Percentiles rank a stretch among this genome's conserved stretches.
phyloP scores from a whole-genome alignment of 2,797 vertebrate genomes.

The Chelmon rostratus region DNA sequence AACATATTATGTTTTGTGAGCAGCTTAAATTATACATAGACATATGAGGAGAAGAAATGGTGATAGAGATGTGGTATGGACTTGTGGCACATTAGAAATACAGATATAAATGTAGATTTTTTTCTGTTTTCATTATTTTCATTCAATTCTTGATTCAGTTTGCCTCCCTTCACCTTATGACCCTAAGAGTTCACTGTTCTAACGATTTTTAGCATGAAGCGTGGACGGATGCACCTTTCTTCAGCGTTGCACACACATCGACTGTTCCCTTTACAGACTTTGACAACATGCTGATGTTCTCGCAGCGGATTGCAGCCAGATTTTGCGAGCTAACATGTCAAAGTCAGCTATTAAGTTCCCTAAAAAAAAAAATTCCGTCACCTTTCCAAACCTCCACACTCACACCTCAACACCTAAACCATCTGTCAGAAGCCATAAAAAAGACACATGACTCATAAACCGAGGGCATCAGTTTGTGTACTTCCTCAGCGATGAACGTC shows the following conservation, averaged over 20 bases:
- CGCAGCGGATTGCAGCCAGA: slow-evolving; percentile 3
- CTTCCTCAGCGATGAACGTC: slow-evolving; percentile 26
- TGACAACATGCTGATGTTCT: slow-evolving; percentile 29
- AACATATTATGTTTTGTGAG: not conserved
- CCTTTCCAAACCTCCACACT: slow-evolving; percentile 24
- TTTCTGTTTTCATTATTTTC: not conserved
- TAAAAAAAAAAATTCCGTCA: slow-evolving; percentile 23
- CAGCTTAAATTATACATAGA: not conserved
- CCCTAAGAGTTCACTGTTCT: not conserved
- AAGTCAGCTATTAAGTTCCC: slow-evolving; percentile 8
- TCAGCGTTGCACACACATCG: not conserved
- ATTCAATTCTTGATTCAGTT: not conserved
- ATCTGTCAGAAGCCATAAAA: slow-evolving; percentile 54
- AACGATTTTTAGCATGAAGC: not conserved
- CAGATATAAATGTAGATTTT: not conserved
- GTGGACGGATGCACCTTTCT: not conserved
- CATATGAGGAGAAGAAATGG: not conserved
- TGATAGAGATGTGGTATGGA: too few species aligned
- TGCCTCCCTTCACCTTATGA: not conserved
- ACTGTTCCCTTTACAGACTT: not conserved
- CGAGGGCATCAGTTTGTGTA: slow-evolving; percentile 37
- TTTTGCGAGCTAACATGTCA: slow-evolving; percentile 38
- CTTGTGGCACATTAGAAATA: too few species aligned
- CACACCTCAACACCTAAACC: slow-evolving; percentile 25
- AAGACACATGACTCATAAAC: slow-evolving; percentile 35